Base-by-base conservation (phyloP, 1,140 invertebrate species). In the Diuraphis noxia region DNA sequence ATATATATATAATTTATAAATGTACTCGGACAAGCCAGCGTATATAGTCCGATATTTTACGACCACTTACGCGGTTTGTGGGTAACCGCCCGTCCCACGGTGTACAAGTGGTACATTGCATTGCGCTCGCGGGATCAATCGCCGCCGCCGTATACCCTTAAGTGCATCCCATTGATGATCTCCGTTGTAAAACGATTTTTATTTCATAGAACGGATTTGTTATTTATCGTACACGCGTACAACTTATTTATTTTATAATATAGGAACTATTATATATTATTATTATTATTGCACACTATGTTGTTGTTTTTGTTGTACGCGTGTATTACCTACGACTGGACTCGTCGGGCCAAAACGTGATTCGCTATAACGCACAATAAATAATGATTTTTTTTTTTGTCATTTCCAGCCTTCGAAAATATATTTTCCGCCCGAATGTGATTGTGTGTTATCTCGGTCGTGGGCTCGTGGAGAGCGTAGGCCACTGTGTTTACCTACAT, bases 361-460 rank as follows among this genome's bases (percentile, higher is more conserved):
- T 89, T 88, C 52, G 56, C 21, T 41, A 88, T 41, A 41, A 88
- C 5, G 17, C 52, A 23, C 88, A 40, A 88, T 88, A 72, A 88
- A 56, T 56, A 88, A 88, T n/a, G n/a, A 46, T 46, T 49, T 43
- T 77, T 89, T 21, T 34, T 34, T 49, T 87, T 86, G 49, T 86
- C 46, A 36, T 36, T 89, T 89, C 49, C n/a, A 52, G 21, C 84
- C 84, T 49, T 86, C 84, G 43, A 89, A 89, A 41, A 89, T 79
- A 36, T 72, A 25, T 52, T 30, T 36, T 79, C 38, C 34, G 19
- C 10, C 56, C 40, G 56, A 72, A 21, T 79, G 63, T 79, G 88
- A 77, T n/a, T 79, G 40, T 43, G 34, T 38, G 88, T 89, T 79
- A 79, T 77, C 88, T 79, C 49, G 41, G 88, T 79, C 88, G 88